phyloP scores from a whole-genome alignment of 2,113 vertebrate species.

The Litocranius walleri region DNA sequence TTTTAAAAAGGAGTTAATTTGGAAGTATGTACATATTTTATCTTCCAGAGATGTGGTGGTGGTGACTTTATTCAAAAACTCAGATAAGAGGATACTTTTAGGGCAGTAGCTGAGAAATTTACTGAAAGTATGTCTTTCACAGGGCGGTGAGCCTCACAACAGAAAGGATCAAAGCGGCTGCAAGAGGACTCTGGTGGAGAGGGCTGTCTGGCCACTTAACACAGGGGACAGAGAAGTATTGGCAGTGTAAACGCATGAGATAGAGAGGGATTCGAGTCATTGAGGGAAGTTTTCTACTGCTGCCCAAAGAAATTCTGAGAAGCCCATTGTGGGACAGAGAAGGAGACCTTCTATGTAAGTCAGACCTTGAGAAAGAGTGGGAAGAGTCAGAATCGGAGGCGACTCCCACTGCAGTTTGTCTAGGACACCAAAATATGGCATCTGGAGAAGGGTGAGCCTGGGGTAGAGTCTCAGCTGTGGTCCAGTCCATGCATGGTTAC shows the following conservation, averaged over 20 bases:
- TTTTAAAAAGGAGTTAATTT: slow-evolving; percentile 70
- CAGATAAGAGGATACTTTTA: slow-evolving; percentile 56
- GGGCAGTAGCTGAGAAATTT: background rate
- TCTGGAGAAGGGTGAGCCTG: background rate
- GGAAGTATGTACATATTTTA: slow-evolving; percentile 68
- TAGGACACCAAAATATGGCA: background rate
- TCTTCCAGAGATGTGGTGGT: slow-evolving; percentile 57
- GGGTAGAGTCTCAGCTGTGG: background rate
- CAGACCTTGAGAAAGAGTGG: background rate
- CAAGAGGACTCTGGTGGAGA: no score
- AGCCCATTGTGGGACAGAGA: background rate
- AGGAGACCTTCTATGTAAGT: background rate
- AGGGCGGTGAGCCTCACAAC: background rate
- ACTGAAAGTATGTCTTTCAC: background rate
- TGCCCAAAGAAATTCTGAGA: background rate
- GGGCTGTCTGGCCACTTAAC: background rate
- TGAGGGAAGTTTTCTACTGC: background rate
- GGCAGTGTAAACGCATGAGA: background rate
- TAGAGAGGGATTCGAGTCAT: background rate
- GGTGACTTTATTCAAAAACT: slow-evolving; percentile 56
- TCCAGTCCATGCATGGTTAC: background rate
- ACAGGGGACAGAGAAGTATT: background rate
- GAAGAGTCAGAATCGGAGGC: background rate
- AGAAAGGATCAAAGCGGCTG: background rate
- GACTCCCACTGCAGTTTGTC: accelerated